Evolutionary conservation across 2,888 invertebrate species (phyloP).

Genomic region (Deroplatys truncata): DNA sequence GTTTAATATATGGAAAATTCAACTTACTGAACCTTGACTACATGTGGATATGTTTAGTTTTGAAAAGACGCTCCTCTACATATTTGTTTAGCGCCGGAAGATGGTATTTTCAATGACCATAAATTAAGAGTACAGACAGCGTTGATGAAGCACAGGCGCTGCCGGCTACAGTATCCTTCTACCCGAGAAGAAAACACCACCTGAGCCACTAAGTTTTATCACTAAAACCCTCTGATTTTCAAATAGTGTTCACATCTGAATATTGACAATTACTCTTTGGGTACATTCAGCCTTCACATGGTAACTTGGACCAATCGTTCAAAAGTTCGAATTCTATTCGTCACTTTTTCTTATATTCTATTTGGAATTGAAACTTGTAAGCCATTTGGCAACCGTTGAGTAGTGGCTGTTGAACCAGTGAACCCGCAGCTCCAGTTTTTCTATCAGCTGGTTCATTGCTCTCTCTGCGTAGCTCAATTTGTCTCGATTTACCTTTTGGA

Average conservation of each 20-base stretch:
- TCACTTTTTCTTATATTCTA: neutral
- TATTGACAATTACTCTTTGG: neutral
- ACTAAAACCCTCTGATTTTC: too few relatives aligned
- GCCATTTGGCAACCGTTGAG: neutral
- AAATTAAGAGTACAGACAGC: too few relatives aligned
- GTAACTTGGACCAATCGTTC: neutral
- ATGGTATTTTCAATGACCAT: too few relatives aligned
- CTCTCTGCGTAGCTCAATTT: neutral
- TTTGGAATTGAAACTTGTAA: neutral
- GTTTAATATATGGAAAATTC: too few relatives aligned
- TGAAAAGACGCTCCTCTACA: too few relatives aligned
- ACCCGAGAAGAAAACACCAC: too few relatives aligned
- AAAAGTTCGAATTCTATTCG: neutral
- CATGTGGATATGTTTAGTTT: too few relatives aligned
- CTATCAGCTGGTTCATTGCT: neutral
- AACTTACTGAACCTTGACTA: too few relatives aligned
- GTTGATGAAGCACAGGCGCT: too few relatives aligned
- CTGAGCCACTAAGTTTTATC: too few relatives aligned
- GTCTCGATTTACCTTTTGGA: neutral
- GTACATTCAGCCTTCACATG: neutral
- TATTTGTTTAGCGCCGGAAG: too few relatives aligned
- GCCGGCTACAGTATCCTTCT: too few relatives aligned
- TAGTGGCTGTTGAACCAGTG: conserved; percentile 3
- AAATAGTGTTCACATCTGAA: neutral
- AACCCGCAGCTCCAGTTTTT: neutral